Evolutionary conservation across 2,113 vertebrate species (phyloP), one percentile per base, ranked within the genome.

Genomic region (Gambusia holbrooki): DNA sequence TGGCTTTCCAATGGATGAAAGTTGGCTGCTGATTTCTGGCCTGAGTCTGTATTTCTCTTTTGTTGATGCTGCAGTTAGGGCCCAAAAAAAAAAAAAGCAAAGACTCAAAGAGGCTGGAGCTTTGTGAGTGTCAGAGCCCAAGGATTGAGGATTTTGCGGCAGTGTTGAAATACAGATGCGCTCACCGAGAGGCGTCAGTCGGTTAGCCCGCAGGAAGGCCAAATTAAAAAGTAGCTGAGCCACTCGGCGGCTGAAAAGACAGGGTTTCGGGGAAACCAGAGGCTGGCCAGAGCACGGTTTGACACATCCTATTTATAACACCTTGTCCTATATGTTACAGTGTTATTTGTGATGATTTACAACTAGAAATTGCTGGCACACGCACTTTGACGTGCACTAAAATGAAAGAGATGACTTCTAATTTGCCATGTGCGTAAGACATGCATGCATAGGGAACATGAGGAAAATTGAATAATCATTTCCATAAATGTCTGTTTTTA

Each of bases 271-370:
- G 93, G 85, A 93, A 96, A 95, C 94, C 90, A 72, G 88, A 95
- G 94, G 77, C 89, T 80, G 85, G 87, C 90, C 90, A 62, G 84
- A 92, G 89, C 92, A 90, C 90, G 88, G 91, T 90, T 95, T 94
- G 90, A 93, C 95, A 96, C 95, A 92, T 96, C 94, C 96, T 96
- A 96, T 97, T 97, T 97, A 95, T 96, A 96, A 97, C 96, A 96
- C 96, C 96, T 96, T 79, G 83, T 66, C 87, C 82, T 88, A 84
- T 86, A 91, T 80, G 93, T 92, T 88, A 92, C 83, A 73, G 84
- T 84, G 89, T 86, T 93, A 93, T 92, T 95, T 93, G 94, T 74
- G 85, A 92, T 25, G 69, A 65, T 89, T 87, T 86, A 81, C 54
- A 74, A 85, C 84, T 69, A 67, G 85, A 84, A 76, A 4, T 73